A percentile compares a stretch with the other conserved stretches of the same genome.
phyloP scores from a whole-genome alignment of 2,113 vertebrate genomes.

The Alosa alosa region DNA sequence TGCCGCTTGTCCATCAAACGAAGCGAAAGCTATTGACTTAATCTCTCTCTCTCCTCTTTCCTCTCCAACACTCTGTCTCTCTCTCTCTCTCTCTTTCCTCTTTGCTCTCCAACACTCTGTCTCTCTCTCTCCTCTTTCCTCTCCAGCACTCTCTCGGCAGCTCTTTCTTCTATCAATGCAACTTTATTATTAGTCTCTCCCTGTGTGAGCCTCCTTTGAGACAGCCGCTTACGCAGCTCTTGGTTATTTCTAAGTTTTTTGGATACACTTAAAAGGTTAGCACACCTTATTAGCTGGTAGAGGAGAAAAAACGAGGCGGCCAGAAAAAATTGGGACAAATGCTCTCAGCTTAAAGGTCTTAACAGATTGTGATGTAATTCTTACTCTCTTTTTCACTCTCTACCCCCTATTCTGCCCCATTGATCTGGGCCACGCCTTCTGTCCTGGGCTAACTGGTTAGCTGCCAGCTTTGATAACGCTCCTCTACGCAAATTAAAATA shows the following conservation, averaged over 20 bases:
- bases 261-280: slow-evolving; percentile 19
- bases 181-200: slow-evolving; percentile 12
- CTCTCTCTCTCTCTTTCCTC: neutral
- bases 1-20: slow-evolving; percentile 67
- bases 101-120: neutral
- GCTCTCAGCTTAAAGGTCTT: neutral
- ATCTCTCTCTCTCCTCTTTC: neutral
- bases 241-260: neutral
- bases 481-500: slow-evolving; percentile 26
- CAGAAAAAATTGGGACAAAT: neutral
- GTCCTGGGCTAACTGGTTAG: slow-evolving; percentile 13
- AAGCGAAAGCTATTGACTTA: slow-evolving; percentile 25
- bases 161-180: neutral
- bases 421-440: neutral
- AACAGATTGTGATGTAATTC: slow-evolving; percentile 14
- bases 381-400: neutral
- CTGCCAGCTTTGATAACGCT: slow-evolving; percentile 23
- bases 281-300: neutral
- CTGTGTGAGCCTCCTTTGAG: neutral
- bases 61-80: too few relatives aligned
- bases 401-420: neutral
- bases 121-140: neutral
- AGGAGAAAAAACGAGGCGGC: neutral
- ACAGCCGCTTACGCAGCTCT: neutral
- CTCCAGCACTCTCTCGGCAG: neutral